These are phyloP conservation scores for Ophion ventricosus DNA, from an alignment of 2,888 invertebrate species.

Conservation along the genomic window DNA sequence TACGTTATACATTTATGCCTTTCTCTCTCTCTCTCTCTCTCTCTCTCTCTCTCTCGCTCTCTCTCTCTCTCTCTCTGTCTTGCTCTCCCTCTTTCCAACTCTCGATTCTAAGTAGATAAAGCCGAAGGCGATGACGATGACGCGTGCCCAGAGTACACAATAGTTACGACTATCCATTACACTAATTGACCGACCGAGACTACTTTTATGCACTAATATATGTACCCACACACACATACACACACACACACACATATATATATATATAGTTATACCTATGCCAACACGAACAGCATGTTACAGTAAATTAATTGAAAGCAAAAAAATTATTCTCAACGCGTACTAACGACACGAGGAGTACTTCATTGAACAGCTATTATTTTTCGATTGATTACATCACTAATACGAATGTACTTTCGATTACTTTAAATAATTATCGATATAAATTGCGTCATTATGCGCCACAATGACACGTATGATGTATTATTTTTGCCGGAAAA, in stretches of 20 bases:
- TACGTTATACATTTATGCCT: conserved; percentile 26
- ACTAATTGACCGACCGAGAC: conserved; percentile 64
- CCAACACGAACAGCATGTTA: no score
- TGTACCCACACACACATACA: not conserved
- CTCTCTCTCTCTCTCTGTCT: not conserved
- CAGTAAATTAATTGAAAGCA: conserved; percentile 18
- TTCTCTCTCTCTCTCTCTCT: conserved; percentile 8
- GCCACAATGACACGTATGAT: not conserved
- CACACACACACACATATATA: no score
- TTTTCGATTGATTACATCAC: not conserved
- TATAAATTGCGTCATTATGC: not conserved
- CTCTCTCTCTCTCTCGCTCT: conserved; percentile 19
- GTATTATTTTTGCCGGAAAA: not conserved
- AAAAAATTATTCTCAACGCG: conserved; percentile 12
- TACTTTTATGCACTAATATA: conserved; percentile 22
- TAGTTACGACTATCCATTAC: conserved; percentile 63
- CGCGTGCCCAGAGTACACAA: conserved; percentile 63
- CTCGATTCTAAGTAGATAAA: conserved; percentile 33
- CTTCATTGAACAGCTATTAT: not conserved
- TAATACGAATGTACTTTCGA: not conserved
- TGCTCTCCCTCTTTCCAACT: not conserved
- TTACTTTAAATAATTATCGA: not conserved
- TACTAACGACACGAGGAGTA: not conserved
- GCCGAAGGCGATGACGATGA: conserved; percentile 46
- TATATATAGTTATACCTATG: no score